Base-by-base conservation (phyloP, 2,888 invertebrate genomes). In the Drosophila mayaguana region DNA sequence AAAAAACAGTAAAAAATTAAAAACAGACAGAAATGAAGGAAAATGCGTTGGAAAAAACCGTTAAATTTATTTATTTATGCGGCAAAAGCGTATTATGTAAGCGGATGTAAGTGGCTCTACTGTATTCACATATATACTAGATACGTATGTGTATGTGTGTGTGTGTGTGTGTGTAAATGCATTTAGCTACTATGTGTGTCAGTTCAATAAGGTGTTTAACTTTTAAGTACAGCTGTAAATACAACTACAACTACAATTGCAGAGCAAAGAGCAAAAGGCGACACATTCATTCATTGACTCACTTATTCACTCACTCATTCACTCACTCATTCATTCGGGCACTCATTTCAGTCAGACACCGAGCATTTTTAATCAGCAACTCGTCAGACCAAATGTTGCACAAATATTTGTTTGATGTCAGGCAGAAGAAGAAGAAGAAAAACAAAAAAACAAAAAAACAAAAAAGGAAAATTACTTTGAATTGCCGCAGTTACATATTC, bases 201-300 rank as follows among this genome's bases (percentile, higher is more conserved):
- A 45, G 45, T 51, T 60, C 73, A 64, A 67, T 51, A 70, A 50
- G 59, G 65, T 55, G 72, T 66, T 66, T 66, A 72, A 63, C 48
- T 55, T 69, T 81, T 69, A 81, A 78, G 70, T 66, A 59, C 74
- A 61, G 71, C 56, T 88, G 83, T 87, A 81, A 84, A 83, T 80
- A 75, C 77, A 81, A 77, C 82, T 78, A 63, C 65, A 77, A 73
- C 72, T 56, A 18, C 2, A 51, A 78, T 72, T 54, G 50, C 53
- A 65, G 66, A 50, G 40, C 62, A 69, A 45, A 63, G 55, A 66
- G 56, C 25, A 36, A 45, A 40, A 48, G 43, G 53, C 73, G 22
- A 46, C 50, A 67, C 51, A 61, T 28, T 45, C 69, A 54, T 38
- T 38, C 67, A 38, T 16, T 38, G 7, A 38, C 2, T 38, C 36